These are phyloP conservation scores for Chaetura pelagica DNA, from an alignment of 2,113 vertebrate species.

Conservation along the genomic window DNA sequence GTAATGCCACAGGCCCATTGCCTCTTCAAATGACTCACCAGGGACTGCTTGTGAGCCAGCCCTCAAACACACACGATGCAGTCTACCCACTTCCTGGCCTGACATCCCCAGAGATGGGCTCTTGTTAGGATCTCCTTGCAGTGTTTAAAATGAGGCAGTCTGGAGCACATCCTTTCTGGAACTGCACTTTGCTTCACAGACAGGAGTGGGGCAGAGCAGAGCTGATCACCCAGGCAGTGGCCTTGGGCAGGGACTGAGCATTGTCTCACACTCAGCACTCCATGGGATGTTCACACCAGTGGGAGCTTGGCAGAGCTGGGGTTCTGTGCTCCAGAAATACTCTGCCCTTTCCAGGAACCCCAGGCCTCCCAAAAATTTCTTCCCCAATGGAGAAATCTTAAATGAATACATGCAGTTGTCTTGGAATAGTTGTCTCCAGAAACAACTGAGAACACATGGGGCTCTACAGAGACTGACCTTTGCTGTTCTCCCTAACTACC, in stretches of 20 bases:
- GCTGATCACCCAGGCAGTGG: not conserved
- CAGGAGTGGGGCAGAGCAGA: not conserved
- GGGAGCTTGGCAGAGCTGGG: rapidly evolving
- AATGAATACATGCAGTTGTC: not conserved
- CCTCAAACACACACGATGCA: not conserved
- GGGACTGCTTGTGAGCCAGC: not conserved
- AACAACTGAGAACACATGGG: rapidly evolving
- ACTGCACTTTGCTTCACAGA: not conserved
- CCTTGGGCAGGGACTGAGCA: not conserved
- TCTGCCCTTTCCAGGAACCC: not conserved
- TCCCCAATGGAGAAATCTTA: not conserved
- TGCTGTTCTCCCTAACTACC: not conserved
- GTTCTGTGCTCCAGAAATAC: not conserved
- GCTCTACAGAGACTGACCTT: not conserved
- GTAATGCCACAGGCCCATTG: not conserved
- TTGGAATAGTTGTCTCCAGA: not conserved
- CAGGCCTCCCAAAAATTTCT: not conserved
- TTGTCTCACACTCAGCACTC: not conserved
- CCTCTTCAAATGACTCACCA: not conserved
- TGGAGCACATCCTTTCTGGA: not conserved
- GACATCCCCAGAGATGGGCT: not conserved
- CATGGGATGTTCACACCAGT: rapidly evolving
- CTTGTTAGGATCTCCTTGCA: not conserved
- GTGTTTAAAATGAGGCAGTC: not conserved
- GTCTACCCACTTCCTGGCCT: not conserved